Evolutionary conservation across 2,797 vertebrate genomes (phyloP).

Genomic region (Eidolon dupreanum): DNA sequence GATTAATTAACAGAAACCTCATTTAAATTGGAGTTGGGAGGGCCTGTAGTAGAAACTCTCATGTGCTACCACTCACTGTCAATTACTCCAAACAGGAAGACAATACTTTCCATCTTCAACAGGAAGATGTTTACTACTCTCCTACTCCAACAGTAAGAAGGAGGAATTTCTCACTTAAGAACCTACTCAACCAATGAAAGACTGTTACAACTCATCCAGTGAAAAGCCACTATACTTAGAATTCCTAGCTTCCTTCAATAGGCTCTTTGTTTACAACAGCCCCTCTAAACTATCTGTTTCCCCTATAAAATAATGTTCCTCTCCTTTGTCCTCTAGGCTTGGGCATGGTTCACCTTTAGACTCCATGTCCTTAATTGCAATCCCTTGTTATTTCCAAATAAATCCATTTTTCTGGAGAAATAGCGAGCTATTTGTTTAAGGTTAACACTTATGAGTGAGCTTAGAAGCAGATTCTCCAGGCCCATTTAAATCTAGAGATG

Average conservation of each 20-base stretch:
- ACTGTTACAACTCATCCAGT: not conserved
- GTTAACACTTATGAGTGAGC: not conserved
- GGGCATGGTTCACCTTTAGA: not conserved
- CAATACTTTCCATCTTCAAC: not conserved
- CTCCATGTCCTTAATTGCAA: not conserved
- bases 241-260: not conserved
- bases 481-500: not conserved
- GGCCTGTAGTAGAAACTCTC: not conserved
- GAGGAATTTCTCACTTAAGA: not conserved
- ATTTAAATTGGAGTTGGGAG: not conserved
- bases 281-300: not conserved
- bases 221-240: not conserved
- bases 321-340: not conserved
- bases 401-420: not conserved
- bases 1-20: not conserved
- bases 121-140: not conserved
- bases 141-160: not conserved
- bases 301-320: not conserved
- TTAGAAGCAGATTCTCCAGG: not conserved
- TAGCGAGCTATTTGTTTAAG: not conserved
- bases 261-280: not conserved
- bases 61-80: not conserved
- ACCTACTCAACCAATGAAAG: not conserved
- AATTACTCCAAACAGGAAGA: not conserved
- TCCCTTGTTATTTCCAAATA: not conserved